Conservation (phyloP, 2,888 invertebrate species). For the Cheilosia impressa region DNA sequence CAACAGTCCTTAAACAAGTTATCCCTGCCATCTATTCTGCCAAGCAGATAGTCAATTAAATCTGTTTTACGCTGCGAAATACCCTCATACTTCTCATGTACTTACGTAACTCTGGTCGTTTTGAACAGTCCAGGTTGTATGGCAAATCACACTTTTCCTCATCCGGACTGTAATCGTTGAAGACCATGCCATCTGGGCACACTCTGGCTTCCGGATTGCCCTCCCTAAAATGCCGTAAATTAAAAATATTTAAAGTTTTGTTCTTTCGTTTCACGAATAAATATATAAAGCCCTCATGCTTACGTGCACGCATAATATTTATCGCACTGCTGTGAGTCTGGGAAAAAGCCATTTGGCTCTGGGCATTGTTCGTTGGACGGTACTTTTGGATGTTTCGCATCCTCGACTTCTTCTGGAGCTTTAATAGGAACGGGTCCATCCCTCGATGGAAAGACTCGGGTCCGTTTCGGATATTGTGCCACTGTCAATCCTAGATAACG, state of each 20-base stretch:
- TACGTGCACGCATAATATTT: constrained; percentile 92
- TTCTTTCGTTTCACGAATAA: constrained; percentile 39
- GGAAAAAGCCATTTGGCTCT: constrained; percentile 92
- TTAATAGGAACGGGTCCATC: constrained; percentile 79
- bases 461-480: constrained; percentile 80
- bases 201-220: constrained; percentile 90
- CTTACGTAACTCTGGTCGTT: constrained; percentile 92
- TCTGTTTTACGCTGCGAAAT: constrained; percentile 29
- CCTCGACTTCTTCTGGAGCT: constrained; percentile 80
- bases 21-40: neutral
- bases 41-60: constrained; percentile 38
- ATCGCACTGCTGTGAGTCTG: constrained; percentile 94
- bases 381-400: constrained; percentile 81
- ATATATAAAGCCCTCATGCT: constrained; percentile 73
- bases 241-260: constrained; percentile 37
- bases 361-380: constrained; percentile 89
- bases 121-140: constrained; percentile 92
- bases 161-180: constrained; percentile 92
- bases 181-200: constrained; percentile 95
- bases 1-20: constrained; percentile 28
- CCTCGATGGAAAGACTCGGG: constrained; percentile 79
- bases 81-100: constrained; percentile 76
- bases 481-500: constrained; percentile 78
- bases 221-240: constrained; percentile 84
- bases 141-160: constrained; percentile 95